A percentile compares a stretch with the other conserved stretches of the same genome.
phyloP scores from a whole-genome alignment of 2,797 vertebrate genomes.

The Prunella strophiata region DNA sequence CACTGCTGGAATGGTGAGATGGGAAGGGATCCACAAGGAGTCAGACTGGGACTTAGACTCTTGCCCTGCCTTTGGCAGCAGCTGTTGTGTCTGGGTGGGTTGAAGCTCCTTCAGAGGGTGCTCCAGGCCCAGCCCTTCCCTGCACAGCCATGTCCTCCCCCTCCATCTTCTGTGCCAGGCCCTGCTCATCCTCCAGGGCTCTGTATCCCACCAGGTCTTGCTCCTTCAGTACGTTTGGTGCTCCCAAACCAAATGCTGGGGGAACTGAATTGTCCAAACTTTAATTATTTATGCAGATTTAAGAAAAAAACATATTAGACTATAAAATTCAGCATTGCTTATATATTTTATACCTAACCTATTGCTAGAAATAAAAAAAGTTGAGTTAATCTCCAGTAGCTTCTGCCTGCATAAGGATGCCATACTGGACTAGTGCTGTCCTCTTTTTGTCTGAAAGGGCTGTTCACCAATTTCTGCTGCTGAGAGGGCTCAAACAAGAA shows the following conservation, averaged over 20 bases:
- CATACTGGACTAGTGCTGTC: not conserved
- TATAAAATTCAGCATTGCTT: not conserved
- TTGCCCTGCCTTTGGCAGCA: not conserved
- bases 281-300: not conserved
- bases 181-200: accelerated
- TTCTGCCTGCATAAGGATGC: not conserved
- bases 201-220: not conserved
- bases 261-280: not conserved
- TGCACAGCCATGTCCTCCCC: accelerated
- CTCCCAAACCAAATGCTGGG: not conserved
- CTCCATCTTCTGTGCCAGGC: accelerated
- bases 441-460: not conserved
- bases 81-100: not conserved
- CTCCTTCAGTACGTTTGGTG: not conserved
- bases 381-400: not conserved
- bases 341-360: not conserved
- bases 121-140: accelerated
- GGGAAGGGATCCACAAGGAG: not conserved
- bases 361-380: not conserved
- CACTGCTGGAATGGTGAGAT: accelerated
- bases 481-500: not conserved
- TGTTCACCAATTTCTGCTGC: not conserved
- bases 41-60: not conserved
- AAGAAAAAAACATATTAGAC: not conserved
- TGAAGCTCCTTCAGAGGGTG: not conserved